Evolutionary conservation across 2,113 vertebrate genomes (phyloP).

Genomic region (Anolis sagrei): DNA sequence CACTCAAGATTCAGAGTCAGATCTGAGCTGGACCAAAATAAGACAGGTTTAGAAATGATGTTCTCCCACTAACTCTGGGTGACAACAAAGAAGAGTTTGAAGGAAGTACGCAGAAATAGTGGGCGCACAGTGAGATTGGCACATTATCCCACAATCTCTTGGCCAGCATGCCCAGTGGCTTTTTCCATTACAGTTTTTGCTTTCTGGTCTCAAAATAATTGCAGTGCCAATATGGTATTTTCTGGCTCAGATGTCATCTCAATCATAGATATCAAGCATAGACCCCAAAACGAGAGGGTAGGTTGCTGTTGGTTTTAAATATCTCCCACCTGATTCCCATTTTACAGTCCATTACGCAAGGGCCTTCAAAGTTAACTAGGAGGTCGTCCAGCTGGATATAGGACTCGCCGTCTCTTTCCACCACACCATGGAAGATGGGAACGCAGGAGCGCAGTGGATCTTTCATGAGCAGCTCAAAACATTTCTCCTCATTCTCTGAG

Average conservation of each 20-base stretch:
- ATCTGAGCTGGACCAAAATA: not conserved
- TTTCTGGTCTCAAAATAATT: not conserved
- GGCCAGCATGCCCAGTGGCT: too few species aligned
- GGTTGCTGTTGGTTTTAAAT: not conserved
- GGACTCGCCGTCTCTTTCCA: slow-evolving; percentile 90
- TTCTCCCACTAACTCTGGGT: not conserved
- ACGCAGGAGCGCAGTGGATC: slow-evolving; percentile 85
- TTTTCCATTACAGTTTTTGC: not conserved
- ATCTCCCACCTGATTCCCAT: slow-evolving; percentile 91
- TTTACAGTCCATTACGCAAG: slow-evolving; percentile 98
- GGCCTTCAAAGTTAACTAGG: slow-evolving; percentile 88
- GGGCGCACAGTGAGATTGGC: too few species aligned
- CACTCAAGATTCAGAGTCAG: not conserved
- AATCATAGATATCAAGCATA: not conserved
- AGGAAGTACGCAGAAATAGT: not conserved
- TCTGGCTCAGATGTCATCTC: not conserved
- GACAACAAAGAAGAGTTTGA: not conserved
- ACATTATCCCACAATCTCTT: too few species aligned
- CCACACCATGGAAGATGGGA: slow-evolving; percentile 88
- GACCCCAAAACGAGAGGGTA: slow-evolving; percentile 13
- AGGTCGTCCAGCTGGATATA: slow-evolving; percentile 94
- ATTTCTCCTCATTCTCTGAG: slow-evolving; percentile 90
- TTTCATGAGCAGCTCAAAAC: slow-evolving; percentile 86
- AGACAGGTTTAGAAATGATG: not conserved
- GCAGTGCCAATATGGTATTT: not conserved